phyloP scores from a whole-genome alignment of 1,140 invertebrate species.

The Nomia melanderi region DNA sequence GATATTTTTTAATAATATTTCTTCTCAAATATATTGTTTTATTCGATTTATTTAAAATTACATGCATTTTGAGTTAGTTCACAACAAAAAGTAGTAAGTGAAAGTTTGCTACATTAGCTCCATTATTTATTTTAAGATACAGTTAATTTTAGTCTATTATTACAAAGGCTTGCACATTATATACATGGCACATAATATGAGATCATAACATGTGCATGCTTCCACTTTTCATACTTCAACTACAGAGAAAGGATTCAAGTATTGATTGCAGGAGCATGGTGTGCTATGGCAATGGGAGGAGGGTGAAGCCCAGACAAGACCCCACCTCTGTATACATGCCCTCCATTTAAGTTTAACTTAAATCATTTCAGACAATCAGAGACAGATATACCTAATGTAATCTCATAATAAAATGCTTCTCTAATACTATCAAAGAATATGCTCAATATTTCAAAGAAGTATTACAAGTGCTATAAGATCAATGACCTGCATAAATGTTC shows the following conservation, averaged over 20 bases:
- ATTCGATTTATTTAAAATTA: neutral
- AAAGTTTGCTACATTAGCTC: conserved; percentile 16
- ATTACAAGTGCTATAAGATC: conserved; percentile 3
- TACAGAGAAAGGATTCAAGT: conserved; percentile 76
- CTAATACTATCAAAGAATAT: conserved; percentile 31
- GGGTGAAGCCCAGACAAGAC: conserved; percentile 76
- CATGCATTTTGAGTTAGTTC: neutral
- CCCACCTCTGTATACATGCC: conserved; percentile 67
- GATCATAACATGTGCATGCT: conserved; percentile 35
- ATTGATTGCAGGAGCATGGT: conserved; percentile 78
- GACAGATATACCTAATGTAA: conserved; percentile 27
- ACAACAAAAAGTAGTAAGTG: conserved; percentile 12
- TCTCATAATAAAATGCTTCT: conserved; percentile 41
- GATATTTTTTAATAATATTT: neutral
- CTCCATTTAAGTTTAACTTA: conserved; percentile 66
- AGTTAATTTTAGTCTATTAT: conserved; percentile 45
- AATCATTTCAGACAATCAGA: conserved; percentile 58
- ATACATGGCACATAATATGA: conserved; percentile 30
- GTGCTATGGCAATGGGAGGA: conserved; percentile 72
- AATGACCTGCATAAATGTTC: conserved; percentile 48
- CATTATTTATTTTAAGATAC: conserved; percentile 44
- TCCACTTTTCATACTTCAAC: conserved; percentile 63
- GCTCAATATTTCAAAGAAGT: neutral
- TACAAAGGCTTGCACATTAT: conserved; percentile 27
- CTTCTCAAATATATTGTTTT: neutral